Conservation (phyloP, 2,113 vertebrate species). For the Spea multiplicata region DNA sequence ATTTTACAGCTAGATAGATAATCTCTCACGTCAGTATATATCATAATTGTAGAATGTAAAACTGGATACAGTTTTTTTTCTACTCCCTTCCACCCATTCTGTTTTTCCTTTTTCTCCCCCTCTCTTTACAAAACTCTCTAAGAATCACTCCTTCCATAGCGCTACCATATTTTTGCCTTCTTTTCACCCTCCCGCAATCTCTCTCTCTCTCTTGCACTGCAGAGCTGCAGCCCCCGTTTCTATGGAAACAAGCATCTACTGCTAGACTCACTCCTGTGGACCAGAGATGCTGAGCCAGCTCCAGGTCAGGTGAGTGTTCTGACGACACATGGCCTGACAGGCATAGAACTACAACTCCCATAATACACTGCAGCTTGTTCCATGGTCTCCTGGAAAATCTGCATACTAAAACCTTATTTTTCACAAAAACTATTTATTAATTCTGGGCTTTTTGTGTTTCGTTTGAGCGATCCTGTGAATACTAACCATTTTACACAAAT, state of each 20-base stretch:
- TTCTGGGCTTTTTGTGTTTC: too few species aligned
- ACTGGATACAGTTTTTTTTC: conserved; percentile 17
- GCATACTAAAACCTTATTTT: too few species aligned
- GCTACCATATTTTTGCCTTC: conserved; percentile 54
- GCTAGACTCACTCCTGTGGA: conserved; percentile 61
- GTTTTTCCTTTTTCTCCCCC: conserved; percentile 47
- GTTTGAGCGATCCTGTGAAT: too few species aligned
- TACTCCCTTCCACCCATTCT: conserved; percentile 43
- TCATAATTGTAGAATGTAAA: too few species aligned
- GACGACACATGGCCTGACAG: conserved; percentile 38
- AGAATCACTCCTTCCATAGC: conserved; percentile 54
- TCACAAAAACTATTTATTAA: too few species aligned
- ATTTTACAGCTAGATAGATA: too few species aligned
- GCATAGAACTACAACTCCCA: not conserved
- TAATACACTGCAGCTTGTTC: not conserved
- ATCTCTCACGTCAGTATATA: too few species aligned
- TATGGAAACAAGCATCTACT: conserved; percentile 39
- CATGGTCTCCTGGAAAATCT: too few species aligned
- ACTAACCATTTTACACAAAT: too few species aligned
- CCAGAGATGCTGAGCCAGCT: conserved; percentile 57
- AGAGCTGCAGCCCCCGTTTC: too few species aligned
- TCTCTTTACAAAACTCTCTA: not conserved
- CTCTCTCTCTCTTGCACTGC: conserved; percentile 43
- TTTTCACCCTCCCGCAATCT: conserved; percentile 49
- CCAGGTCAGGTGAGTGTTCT: conserved; percentile 50